Conservation (phyloP, 1,140 invertebrate genomes). For the Acromyrmex heyeri region DNA sequence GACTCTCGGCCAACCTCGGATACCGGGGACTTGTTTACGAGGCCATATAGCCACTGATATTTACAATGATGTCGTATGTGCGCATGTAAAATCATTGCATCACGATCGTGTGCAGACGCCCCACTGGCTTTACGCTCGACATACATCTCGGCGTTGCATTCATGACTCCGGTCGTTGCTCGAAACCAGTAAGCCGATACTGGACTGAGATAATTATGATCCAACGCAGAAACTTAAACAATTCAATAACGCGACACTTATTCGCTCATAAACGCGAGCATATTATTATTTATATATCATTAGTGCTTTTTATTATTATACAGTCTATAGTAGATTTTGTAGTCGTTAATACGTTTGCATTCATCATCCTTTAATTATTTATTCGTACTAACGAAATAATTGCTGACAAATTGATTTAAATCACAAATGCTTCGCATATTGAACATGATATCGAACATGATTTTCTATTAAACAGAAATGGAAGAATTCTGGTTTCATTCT, state of each 20-base stretch:
- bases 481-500: not conserved
- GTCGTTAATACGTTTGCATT: not conserved
- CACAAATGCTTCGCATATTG: not conserved
- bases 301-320: not conserved
- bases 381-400: not conserved
- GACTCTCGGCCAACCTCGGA: slow-evolving; percentile 70
- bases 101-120: slow-evolving; percentile 79
- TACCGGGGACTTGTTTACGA: slow-evolving; percentile 81
- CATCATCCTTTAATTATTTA: not conserved
- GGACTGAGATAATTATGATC: slow-evolving; percentile 36
- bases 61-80: slow-evolving; percentile 84
- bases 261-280: not conserved
- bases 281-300: not conserved
- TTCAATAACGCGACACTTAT: not conserved
- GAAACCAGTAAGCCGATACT: slow-evolving; percentile 25
- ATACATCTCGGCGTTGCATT: slow-evolving; percentile 76
- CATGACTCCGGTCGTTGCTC: slow-evolving; percentile 76
- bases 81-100: slow-evolving; percentile 81
- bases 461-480: not conserved
- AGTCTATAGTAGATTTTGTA: not conserved
- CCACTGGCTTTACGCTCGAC: slow-evolving; percentile 83
- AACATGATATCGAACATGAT: not conserved
- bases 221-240: not conserved
- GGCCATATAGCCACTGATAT: slow-evolving; percentile 83
- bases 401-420: not conserved